A percentile compares a stretch with the other conserved stretches of the same genome.
phyloP scores from a whole-genome alignment of 2,113 vertebrate species.

The Onychostruthus taczanowskii region DNA sequence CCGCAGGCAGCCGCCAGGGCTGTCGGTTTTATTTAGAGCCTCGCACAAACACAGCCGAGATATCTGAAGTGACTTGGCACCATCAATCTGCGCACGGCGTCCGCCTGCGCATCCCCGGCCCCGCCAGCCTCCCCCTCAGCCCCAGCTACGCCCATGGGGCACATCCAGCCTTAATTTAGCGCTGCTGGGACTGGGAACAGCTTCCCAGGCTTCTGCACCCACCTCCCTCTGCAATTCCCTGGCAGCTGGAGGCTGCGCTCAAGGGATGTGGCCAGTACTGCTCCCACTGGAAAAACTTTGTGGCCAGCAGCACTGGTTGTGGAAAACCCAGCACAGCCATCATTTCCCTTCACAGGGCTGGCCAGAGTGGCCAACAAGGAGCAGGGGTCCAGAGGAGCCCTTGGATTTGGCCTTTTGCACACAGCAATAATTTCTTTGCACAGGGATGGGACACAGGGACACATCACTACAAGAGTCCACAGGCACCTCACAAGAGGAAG shows the following conservation, averaged over 20 bases:
- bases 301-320: neutral
- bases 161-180: conserved; percentile 26
- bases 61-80: conserved; percentile 49
- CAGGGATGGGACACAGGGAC: neutral
- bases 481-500: neutral
- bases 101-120: neutral
- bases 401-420: neutral
- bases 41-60: conserved; percentile 37
- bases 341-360: neutral
- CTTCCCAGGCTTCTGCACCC: neutral
- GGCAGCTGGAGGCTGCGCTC: neutral
- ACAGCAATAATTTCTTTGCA: accelerated
- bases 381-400: neutral
- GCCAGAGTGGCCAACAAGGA: neutral
- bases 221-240: neutral
- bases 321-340: neutral
- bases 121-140: neutral
- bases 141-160: neutral
- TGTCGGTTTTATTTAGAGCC: conserved; percentile 45
- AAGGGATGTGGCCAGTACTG: neutral
- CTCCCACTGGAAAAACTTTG: neutral
- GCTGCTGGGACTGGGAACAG: neutral
- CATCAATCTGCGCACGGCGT: neutral
- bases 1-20: conserved; percentile 4
- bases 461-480: neutral